phyloP scores from a whole-genome alignment of 2,888 invertebrate genomes.

The Dryobotodes eremita region DNA sequence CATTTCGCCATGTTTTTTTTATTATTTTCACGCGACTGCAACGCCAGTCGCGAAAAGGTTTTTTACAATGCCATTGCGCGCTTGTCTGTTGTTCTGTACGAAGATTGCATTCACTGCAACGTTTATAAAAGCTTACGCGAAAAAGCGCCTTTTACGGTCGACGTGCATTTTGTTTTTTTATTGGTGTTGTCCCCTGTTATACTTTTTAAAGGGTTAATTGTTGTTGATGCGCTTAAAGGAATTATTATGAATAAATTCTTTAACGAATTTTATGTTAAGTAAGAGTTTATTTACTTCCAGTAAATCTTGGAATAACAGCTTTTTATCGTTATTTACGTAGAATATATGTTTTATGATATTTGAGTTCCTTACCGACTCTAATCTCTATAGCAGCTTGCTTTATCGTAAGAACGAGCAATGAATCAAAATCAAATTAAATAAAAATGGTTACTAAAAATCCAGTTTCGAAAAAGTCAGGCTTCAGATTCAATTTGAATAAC shows the following conservation, averaged over 20 bases:
- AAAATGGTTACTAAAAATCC: background rate
- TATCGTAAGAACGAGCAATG: background rate
- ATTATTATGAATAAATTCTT: slow-evolving; percentile 1
- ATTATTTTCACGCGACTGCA: slow-evolving; percentile 67
- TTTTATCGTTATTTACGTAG: background rate
- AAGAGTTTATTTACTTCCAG: background rate
- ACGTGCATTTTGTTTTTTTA: slow-evolving; percentile 60
- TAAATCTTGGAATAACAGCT: background rate
- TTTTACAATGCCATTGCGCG: slow-evolving; percentile 71
- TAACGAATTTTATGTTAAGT: background rate
- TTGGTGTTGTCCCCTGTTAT: slow-evolving; percentile 46
- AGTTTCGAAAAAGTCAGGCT: background rate
- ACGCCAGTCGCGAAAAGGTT: slow-evolving; percentile 65
- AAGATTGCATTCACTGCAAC: slow-evolving; percentile 78
- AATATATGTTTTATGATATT: background rate
- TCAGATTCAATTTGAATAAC: slow-evolving; percentile 23
- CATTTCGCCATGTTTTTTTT: slow-evolving; percentile 34
- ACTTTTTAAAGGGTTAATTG: slow-evolving; percentile 51
- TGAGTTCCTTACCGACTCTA: background rate
- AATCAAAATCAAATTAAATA: slow-evolving; percentile 7
- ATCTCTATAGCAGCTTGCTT: background rate
- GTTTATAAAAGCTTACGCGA: slow-evolving; percentile 76
- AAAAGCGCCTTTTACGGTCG: slow-evolving; percentile 73
- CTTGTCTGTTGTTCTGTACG: slow-evolving; percentile 73
- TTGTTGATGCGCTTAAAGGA: slow-evolving; percentile 36